Base-by-base conservation (phyloP, 1,140 invertebrate genomes). In the Heliconius melpomene region DNA sequence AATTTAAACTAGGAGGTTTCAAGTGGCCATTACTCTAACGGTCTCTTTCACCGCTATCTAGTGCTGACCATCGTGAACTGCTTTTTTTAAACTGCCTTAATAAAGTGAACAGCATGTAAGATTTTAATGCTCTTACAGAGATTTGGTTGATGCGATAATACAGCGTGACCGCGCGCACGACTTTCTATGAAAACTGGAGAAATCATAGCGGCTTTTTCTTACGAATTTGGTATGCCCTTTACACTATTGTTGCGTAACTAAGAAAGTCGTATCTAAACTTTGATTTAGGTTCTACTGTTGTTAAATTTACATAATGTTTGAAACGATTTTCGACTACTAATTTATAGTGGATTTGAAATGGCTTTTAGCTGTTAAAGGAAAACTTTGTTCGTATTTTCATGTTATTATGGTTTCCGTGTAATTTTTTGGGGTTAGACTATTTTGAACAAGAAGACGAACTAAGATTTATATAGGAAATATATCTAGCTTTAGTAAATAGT, bases 1-100 rank as follows among this genome's bases (percentile, higher is more conserved):
- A 80, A 76, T 79, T 77, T 74, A 78, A 78, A 83, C 50, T 83
- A 75, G 79, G 73, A 80, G 80, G 72, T 85, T 89, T 85, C 87
- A 86, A 90, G 87, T 83, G 87, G 88, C 89, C 87, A 91, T 91
- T 89, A 93, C 88, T 86, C 80, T 93, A 94, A 93, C 93, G 91
- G 91, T 90, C 79, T 91, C 91, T 94, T 93, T 94, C 91, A 93
- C 91, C 90, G 91, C 89, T 93, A 94, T 94, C 93, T 90, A 73
- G 74, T 26, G 79, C 88, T 92, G 89, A 90, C 88, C 90, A 93
- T 93, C 93, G 83, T 87, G 90, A 88, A 91, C 91, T 90, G 90
- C 88, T 92, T 93, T 94, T 46, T 90, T 87, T 86, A 88, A 90
- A 90, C 85, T 91, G 88, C 89, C 87, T 94, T 92, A 92, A 92